Evolutionary conservation across 2,797 vertebrate genomes (phyloP).

Genomic region (Spinus olivaceus): DNA sequence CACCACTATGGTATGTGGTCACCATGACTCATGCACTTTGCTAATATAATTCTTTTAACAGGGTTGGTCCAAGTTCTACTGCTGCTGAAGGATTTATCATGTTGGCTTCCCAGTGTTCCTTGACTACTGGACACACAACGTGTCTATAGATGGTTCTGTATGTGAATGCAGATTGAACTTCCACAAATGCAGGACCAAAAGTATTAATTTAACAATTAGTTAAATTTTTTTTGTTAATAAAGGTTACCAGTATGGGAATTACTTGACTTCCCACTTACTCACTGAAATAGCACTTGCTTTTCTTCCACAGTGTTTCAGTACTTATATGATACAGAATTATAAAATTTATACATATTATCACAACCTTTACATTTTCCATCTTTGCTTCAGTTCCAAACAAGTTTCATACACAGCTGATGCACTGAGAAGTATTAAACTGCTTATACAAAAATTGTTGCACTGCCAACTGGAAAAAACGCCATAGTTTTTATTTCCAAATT

Average conservation of each 20-base stretch:
- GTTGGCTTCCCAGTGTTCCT: background rate
- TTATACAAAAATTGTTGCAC: background rate
- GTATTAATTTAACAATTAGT: background rate
- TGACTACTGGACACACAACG: background rate
- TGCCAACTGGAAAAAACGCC: background rate
- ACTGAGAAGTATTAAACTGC: constrained; percentile 14
- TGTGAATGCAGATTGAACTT: background rate
- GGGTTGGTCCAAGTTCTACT: background rate
- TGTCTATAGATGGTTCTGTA: background rate
- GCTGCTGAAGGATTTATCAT: background rate
- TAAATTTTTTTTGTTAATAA: background rate
- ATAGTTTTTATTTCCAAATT: background rate
- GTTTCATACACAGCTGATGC: background rate
- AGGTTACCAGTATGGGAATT: background rate
- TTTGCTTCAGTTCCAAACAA: background rate
- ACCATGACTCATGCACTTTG: background rate
- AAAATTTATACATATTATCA: background rate
- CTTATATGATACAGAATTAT: background rate
- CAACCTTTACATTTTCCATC: background rate
- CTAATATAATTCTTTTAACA: background rate
- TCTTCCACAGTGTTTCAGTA: background rate
- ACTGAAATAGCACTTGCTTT: background rate
- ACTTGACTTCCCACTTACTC: background rate
- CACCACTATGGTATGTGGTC: background rate
- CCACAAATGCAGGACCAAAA: background rate